Conservation (phyloP, 2,797 vertebrate genomes). For the Sebastes hubbsi region DNA sequence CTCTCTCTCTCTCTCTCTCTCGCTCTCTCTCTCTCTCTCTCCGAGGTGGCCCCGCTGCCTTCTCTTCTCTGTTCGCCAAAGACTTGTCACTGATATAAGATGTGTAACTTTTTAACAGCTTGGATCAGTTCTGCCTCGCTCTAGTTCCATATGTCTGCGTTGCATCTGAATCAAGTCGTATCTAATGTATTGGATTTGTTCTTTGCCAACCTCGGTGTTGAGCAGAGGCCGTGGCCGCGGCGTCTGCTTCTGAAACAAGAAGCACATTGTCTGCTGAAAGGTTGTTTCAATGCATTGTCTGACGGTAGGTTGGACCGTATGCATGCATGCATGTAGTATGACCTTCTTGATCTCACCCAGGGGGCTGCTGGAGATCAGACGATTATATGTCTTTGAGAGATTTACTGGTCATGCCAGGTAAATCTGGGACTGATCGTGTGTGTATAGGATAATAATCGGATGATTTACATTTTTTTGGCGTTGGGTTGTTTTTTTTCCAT, state of each 20-base stretch:
- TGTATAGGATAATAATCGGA: constrained; percentile 37
- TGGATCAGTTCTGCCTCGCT: constrained; percentile 35
- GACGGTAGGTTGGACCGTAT: background rate
- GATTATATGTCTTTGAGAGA: constrained; percentile 29
- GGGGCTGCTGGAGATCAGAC: constrained; percentile 41
- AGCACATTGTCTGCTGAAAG: constrained; percentile 35
- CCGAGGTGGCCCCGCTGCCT: background rate
- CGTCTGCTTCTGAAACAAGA: constrained; percentile 30
- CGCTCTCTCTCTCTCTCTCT: background rate
- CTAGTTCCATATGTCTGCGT: constrained; percentile 36
- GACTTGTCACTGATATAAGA: constrained; percentile 43
- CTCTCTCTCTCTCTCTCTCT: background rate
- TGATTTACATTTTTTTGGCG: constrained; percentile 42
- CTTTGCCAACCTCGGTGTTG: constrained; percentile 11
- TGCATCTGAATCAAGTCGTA: constrained; percentile 50
- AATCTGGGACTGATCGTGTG: constrained; percentile 45
- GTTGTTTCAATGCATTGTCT: background rate
- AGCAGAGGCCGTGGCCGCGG: background rate
- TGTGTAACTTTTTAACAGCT: constrained; percentile 37
- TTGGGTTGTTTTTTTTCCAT: constrained; percentile 15
- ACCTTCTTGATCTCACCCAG: constrained; percentile 41
- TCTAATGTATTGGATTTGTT: constrained; percentile 36
- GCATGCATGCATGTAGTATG: constrained; percentile 13
- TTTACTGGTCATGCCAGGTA: constrained; percentile 50
- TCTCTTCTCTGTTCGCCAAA: constrained; percentile 30